Percentiles rank a stretch among this genome's conserved stretches.
Evolutionary conservation across 2,797 vertebrate species (phyloP).

Genomic region (Allobates femoralis): DNA sequence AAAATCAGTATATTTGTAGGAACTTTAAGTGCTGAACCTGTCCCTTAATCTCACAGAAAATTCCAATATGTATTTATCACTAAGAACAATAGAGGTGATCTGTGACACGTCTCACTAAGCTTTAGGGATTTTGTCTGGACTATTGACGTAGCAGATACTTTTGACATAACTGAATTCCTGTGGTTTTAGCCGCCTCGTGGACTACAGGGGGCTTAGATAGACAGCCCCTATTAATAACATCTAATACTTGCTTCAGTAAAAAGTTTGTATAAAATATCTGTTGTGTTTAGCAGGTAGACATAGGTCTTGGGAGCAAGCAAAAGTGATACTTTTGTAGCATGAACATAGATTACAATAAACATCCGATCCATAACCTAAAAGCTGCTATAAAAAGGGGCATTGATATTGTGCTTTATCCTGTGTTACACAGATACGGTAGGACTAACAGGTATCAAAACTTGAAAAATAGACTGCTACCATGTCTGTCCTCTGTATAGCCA

Average conservation of each 20-base stretch:
- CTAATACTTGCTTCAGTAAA: conserved; percentile 29
- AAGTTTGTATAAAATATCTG: conserved; percentile 18
- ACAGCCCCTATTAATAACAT: conserved; percentile 28
- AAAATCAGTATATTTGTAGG: neutral
- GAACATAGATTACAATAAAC: neutral
- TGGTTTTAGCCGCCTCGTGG: conserved; percentile 7
- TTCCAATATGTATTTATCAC: conserved; percentile 17
- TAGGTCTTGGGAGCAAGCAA: neutral
- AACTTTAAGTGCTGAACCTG: neutral
- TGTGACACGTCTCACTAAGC: conserved; percentile 12
- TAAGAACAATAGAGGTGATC: conserved; percentile 40
- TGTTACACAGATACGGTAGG: neutral
- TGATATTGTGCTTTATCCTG: neutral
- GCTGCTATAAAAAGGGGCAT: neutral
- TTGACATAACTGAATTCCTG: conserved; percentile 47
- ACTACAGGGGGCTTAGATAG: conserved; percentile 37
- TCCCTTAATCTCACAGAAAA: neutral
- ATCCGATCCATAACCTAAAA: neutral
- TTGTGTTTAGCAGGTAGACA: neutral
- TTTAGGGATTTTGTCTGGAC: conserved; percentile 13
- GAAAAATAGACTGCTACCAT: neutral
- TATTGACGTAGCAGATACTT: conserved; percentile 31
- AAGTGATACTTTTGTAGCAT: neutral
- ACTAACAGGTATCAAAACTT: neutral
- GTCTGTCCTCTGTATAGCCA: neutral